phyloP scores from a whole-genome alignment of 2,113 vertebrate species.

The Tursiops truncatus region DNA sequence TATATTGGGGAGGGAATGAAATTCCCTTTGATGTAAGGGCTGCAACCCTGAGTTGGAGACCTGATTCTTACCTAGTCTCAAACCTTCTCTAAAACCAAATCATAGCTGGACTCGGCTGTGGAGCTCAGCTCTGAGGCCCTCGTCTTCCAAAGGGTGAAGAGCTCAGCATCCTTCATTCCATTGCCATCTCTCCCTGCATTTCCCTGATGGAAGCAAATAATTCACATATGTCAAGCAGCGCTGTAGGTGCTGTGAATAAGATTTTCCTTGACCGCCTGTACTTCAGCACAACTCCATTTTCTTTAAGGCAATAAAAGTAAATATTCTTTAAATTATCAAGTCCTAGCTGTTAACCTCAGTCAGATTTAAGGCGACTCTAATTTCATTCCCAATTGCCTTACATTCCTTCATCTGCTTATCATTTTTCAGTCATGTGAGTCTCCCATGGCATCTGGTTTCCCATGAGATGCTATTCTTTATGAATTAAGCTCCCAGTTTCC shows the following conservation, averaged over 20 bases:
- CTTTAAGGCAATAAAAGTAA: not conserved
- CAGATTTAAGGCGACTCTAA: not conserved
- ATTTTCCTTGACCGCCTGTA: not conserved
- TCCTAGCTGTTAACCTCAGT: slow-evolving; percentile 25
- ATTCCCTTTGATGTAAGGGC: not conserved
- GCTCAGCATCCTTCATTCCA: not conserved
- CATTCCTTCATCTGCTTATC: not conserved
- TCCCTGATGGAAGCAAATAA: not conserved
- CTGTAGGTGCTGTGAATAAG: not conserved
- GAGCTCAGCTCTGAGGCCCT: not conserved
- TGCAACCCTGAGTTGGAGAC: not conserved
- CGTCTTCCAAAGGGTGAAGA: not conserved
- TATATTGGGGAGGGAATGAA: not conserved
- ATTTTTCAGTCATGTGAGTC: not conserved
- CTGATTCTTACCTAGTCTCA: not conserved
- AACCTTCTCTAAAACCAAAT: not conserved
- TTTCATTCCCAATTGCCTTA: not conserved
- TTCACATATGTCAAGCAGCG: not conserved
- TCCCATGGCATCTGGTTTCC: not conserved
- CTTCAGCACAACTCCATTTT: not conserved
- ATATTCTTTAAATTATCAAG: not conserved
- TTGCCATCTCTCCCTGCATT: not conserved
- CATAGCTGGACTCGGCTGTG: not conserved
- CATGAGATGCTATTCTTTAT: not conserved
- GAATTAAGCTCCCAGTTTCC: not conserved